A percentile compares a stretch with the other conserved stretches of the same genome.
These are phyloP conservation scores for Muscicapa adusta DNA, from an alignment of 2,113 vertebrate genomes.

Conservation along the genomic window DNA sequence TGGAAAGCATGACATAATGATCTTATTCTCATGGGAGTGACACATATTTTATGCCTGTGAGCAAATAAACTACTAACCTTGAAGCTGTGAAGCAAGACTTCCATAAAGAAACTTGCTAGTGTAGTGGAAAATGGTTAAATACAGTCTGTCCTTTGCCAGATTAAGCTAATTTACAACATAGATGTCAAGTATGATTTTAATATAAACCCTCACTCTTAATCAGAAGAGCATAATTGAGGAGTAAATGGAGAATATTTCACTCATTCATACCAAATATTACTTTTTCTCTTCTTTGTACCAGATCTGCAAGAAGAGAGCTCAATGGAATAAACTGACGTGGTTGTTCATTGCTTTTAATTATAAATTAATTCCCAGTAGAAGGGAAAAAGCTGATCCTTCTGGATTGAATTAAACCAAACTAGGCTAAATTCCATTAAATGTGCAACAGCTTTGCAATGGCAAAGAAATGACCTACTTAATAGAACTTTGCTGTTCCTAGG, in stretches of 20 bases:
- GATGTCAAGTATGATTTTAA: background rate
- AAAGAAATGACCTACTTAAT: slow-evolving; percentile 46
- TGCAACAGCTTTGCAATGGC: slow-evolving; percentile 32
- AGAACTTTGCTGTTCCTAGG: slow-evolving; percentile 29
- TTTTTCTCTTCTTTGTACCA: slow-evolving; percentile 11
- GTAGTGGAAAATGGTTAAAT: slow-evolving; percentile 12
- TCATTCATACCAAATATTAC: background rate
- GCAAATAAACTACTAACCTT: slow-evolving; percentile 67
- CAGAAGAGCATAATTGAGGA: background rate
- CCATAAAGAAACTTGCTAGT: slow-evolving; percentile 13
- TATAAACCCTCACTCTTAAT: background rate
- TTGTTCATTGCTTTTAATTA: slow-evolving; percentile 51
- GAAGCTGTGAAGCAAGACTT: slow-evolving; percentile 46
- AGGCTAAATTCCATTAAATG: slow-evolving; percentile 50
- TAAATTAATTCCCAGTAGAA: slow-evolving; percentile 51
- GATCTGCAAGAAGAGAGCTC: background rate
- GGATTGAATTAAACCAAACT: slow-evolving; percentile 46
- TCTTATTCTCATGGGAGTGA: slow-evolving; percentile 77
- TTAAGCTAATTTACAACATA: background rate
- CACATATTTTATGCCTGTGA: slow-evolving; percentile 78
- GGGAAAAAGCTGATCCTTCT: slow-evolving; percentile 12
- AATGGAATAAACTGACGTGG: background rate
- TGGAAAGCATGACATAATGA: slow-evolving; percentile 79
- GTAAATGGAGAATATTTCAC: background rate
- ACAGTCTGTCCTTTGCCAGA: background rate